These are phyloP conservation scores for Hypanus sabinus DNA, from an alignment of 2,113 vertebrate species.

Conservation along the genomic window DNA sequence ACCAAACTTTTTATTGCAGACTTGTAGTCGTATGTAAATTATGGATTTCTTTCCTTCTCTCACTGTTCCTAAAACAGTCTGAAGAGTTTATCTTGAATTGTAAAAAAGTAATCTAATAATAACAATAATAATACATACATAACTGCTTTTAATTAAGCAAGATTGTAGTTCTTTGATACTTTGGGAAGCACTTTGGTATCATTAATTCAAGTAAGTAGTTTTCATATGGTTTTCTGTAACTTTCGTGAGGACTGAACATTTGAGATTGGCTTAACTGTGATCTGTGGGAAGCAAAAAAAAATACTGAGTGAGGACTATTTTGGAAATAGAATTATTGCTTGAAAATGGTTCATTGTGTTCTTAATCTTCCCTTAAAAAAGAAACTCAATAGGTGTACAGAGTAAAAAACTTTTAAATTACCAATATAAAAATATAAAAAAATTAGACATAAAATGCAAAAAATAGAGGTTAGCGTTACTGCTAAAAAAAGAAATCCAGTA, in stretches of 20 bases:
- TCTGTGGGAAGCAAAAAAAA: conserved; percentile 57
- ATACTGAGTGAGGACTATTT: conserved; percentile 56
- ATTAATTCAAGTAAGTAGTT: conserved; percentile 71
- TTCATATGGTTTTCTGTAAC: conserved; percentile 77
- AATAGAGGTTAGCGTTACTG: conserved; percentile 79
- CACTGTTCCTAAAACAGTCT: conserved; percentile 81
- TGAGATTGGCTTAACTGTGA: conserved; percentile 50
- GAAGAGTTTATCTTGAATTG: conserved; percentile 81
- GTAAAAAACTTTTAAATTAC: conserved; percentile 83
- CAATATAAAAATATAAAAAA: conserved; percentile 79
- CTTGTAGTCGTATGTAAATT: conserved; percentile 93
- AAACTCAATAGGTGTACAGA: conserved; percentile 80
- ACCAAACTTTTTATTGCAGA: conserved; percentile 99
- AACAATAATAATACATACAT: conserved; percentile 60
- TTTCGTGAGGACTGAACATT: conserved; percentile 59
- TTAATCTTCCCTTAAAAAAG: conserved; percentile 59
- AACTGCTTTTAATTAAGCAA: conserved; percentile 82
- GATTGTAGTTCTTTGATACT: conserved; percentile 84
- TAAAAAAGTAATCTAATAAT: conserved; percentile 60
- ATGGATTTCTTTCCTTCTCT: conserved; percentile 79
- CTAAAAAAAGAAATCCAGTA: conserved; percentile 82
- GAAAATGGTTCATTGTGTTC: conserved; percentile 53
- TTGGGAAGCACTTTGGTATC: conserved; percentile 73
- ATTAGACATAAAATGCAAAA: conserved; percentile 71
- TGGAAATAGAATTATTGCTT: conserved; percentile 61